Base-by-base conservation (phyloP, 2,888 invertebrate genomes). In the Noctua pronuba region DNA sequence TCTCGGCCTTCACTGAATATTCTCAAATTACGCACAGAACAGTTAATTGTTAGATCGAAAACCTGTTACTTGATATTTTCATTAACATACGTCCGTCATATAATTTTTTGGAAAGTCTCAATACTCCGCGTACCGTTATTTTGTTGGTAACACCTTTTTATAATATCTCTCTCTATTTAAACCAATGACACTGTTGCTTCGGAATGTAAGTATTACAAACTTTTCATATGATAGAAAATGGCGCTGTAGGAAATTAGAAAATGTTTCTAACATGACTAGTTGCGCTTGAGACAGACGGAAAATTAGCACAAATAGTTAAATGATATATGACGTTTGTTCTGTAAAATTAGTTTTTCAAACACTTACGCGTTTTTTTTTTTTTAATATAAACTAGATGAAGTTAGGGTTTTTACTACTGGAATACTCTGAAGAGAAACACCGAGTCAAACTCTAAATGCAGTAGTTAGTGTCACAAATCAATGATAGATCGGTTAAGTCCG, bases 101-200 rank as follows among this genome's bases (percentile, higher is more conserved):
- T 74, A 73, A 75, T 80, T 88, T 60, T 86, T 88, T 88, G 88
- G 88, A 88, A 88, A 88, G 88, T 87, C 77, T 73, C 62, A 71
- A 83, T 76, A 83, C 67, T 77, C 67, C 41, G 69, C 24, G 60
- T 81, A 88, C 88, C 88, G 88, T 88, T 88, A 88, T 81, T 72
- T 60, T 67, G 74, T 67, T 68, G 74, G 80, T 75, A 77, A 82
- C 85, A 86, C 78, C 67, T 79, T 77, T 80, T 62, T 75, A 82
- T 74, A 75, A 79, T 70, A 83, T 76, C 64, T 81, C 64, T 81
- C 60, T 81, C 80, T 86, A 86, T 82, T 77, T 72, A 75, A 79
- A 73, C 73, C 35, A 31, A 73, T 74, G 65, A 60, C 71, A 83
- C 70, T 82, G 67, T 52, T 41, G 60, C 52, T 49, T 70, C 35